A percentile compares a stretch with the other conserved stretches of the same genome.
These are phyloP conservation scores for Halcyon chelicuti DNA, from an alignment of 2,797 vertebrate genomes.

Conservation along the genomic window DNA sequence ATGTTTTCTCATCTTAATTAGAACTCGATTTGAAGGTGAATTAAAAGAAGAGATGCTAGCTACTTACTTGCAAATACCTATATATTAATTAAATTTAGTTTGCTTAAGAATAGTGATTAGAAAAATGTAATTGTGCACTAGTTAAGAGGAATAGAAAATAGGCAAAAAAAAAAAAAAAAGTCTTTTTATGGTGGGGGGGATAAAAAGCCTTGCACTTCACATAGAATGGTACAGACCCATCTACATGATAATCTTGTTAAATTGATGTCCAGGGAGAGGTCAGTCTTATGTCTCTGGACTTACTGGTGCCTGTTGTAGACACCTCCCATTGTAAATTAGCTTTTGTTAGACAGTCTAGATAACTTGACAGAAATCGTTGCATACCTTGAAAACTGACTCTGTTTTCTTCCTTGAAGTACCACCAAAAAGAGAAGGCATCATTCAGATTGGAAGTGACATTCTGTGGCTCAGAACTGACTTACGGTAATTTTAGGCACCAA, in stretches of 20 bases:
- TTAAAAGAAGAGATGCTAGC: background rate
- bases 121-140: background rate
- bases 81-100: conserved; percentile 3
- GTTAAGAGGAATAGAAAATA: conserved; percentile 8
- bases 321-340: conserved; percentile 65
- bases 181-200: background rate
- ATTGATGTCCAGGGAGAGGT: conserved; percentile 17
- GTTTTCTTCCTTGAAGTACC: conserved; percentile 28
- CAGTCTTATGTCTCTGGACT: conserved; percentile 69
- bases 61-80: background rate
- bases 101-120: background rate
- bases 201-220: conserved; percentile 46
- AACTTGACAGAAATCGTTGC: conserved; percentile 63
- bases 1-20: background rate
- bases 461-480: background rate
- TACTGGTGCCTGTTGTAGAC: conserved; percentile 62
- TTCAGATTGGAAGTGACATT: background rate
- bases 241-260: conserved; percentile 46
- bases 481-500: background rate
- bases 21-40: background rate
- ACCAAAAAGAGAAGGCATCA: background rate
- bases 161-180: background rate
- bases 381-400: conserved; percentile 54
- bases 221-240: conserved; percentile 7
- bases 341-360: conserved; percentile 40